Evolutionary conservation across 23 tunicate genomes (phyloP).

Genomic region (Ciona savignyi): DNA sequence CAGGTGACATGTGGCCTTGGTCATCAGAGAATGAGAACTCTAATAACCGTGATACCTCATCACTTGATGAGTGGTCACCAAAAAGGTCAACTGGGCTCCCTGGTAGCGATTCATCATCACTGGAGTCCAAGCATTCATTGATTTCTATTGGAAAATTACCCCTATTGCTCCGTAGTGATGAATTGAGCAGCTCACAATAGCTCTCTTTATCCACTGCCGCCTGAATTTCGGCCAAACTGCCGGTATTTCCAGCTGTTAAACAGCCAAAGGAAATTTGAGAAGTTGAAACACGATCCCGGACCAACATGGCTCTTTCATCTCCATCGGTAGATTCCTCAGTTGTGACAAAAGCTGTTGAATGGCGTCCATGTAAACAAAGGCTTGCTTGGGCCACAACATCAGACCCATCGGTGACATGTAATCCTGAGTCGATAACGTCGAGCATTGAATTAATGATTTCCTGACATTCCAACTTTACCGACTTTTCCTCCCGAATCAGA

Average conservation of each 20-base stretch:
- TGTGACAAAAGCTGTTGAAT: not conserved
- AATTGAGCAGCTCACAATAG: not conserved
- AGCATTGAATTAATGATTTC: not conserved
- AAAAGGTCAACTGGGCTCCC: not conserved
- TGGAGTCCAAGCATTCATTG: not conserved
- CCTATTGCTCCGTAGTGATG: not conserved
- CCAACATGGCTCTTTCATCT: not conserved
- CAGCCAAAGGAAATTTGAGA: not conserved
- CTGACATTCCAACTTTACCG: not conserved
- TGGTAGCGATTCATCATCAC: not conserved
- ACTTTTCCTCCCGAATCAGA: not conserved
- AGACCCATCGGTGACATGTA: not conserved
- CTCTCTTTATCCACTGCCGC: not conserved
- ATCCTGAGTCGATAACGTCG: not conserved
- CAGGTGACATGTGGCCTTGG: not conserved
- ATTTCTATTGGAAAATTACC: not conserved
- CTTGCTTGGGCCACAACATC: not conserved
- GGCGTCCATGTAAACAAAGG: not conserved
- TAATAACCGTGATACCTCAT: not conserved
- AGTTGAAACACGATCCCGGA: not conserved
- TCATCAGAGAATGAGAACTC: not conserved
- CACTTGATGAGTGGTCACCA: not conserved
- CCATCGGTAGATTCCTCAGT: not conserved
- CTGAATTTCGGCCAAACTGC: not conserved
- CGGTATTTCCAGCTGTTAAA: not conserved